A percentile compares a stretch with the other conserved stretches of the same genome.
phyloP scores from a whole-genome alignment of 1,140 invertebrate genomes.

The Palaemon carinicauda region DNA sequence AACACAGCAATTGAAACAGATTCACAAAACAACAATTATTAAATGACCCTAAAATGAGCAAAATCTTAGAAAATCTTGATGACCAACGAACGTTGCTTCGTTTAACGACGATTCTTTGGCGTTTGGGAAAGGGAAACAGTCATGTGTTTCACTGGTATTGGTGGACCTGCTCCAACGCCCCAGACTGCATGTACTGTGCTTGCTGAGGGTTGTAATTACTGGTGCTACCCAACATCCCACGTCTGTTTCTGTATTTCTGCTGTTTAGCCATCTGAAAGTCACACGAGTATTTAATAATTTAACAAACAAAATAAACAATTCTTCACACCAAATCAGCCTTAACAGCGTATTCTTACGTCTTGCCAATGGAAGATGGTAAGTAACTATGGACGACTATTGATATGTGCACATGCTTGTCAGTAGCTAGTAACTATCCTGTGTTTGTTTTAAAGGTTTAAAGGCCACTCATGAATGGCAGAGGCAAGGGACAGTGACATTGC shows the following conservation, averaged over 20 bases:
- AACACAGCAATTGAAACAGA: not conserved
- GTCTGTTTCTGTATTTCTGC: conserved; percentile 38
- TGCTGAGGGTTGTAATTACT: conserved; percentile 32
- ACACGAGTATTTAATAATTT: too few species aligned
- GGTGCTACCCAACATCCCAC: conserved; percentile 22
- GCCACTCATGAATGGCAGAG: too few species aligned
- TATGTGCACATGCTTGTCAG: too few species aligned
- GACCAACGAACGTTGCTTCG: not conserved
- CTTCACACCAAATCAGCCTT: too few species aligned
- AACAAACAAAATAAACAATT: too few species aligned
- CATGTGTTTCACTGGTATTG: conserved; percentile 24
- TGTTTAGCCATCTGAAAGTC: conserved; percentile 39
- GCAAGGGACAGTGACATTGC: too few species aligned
- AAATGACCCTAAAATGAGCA: not conserved
- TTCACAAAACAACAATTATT: not conserved
- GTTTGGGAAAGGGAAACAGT: too few species aligned
- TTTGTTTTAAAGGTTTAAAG: too few species aligned
- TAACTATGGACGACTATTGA: too few species aligned
- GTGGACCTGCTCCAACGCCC: not conserved
- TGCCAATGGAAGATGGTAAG: too few species aligned
- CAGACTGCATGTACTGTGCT: not conserved
- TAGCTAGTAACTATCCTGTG: too few species aligned
- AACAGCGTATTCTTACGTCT: too few species aligned
- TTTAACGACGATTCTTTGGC: not conserved
- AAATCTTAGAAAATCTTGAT: not conserved